Conservation (phyloP, 1,140 invertebrate genomes). For the Dendrolimus kikuchii region DNA sequence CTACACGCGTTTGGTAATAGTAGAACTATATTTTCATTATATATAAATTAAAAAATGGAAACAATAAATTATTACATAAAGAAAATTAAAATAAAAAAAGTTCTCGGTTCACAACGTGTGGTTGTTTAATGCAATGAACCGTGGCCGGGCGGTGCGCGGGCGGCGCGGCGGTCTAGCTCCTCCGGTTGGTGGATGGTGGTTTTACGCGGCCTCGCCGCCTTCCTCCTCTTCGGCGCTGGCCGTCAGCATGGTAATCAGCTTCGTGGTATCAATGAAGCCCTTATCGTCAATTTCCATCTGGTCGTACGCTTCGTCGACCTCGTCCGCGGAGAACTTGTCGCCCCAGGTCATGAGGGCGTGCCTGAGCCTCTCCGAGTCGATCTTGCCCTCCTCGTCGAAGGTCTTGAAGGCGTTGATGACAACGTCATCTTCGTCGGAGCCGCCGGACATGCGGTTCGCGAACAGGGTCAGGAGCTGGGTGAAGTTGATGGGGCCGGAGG, state of each 20-base stretch:
- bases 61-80: slow-evolving; percentile 66
- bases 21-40: slow-evolving; percentile 71
- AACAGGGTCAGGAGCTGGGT: slow-evolving; percentile 94
- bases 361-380: slow-evolving; percentile 92
- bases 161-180: slow-evolving; percentile 6
- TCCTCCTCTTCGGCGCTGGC: slow-evolving; percentile 85
- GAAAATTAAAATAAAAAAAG: slow-evolving; percentile 53
- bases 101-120: slow-evolving; percentile 46
- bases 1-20: slow-evolving; percentile 53
- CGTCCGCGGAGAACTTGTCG: slow-evolving; percentile 94
- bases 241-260: slow-evolving; percentile 90
- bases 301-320: slow-evolving; percentile 96
- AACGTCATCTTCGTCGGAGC: slow-evolving; percentile 93
- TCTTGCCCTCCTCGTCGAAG: slow-evolving; percentile 93
- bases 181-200: slow-evolving; percentile 14
- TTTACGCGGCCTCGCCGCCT: slow-evolving; percentile 76
- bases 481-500: slow-evolving; percentile 95
- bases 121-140: slow-evolving; percentile 45
- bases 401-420: slow-evolving; percentile 96
- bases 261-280: slow-evolving; percentile 92
- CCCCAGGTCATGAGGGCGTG: slow-evolving; percentile 96
- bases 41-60: slow-evolving; percentile 72
- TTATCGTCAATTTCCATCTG: slow-evolving; percentile 95
- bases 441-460: slow-evolving; percentile 88
- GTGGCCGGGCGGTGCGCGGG: slow-evolving; percentile 36